Base-by-base conservation (phyloP, 1,140 invertebrate genomes). In the Euborellia annulipes region DNA sequence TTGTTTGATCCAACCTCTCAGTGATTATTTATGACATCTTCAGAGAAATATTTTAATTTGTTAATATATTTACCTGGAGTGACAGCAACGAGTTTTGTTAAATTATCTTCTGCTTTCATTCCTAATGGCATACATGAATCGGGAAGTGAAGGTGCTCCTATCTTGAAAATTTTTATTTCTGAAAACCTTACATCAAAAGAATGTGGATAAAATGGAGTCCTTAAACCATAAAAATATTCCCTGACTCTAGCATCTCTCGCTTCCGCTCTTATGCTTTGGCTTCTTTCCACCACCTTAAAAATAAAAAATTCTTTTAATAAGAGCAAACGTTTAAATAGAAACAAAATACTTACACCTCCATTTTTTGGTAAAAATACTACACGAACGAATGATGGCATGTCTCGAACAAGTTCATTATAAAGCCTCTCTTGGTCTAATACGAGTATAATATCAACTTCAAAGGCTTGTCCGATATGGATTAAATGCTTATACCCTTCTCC, bases 341-440 rank as follows among this genome's bases (percentile, higher is more conserved):
- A 27, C 39, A 13, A 19, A 47, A 37, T 39, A 70, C 78, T 70
- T 64, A 90, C 91, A 39, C 94, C 94, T 32, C 93, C 92, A 64
- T 91, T 96, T 67, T 98, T 98, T 3, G 92, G 92, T 43, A 94
- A 64, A 54, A 93, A 82, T 0, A 97, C 79, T 16, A 97, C 82
- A 68, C 89, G 87, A 0, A 96, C 89, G 67, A 88, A 90, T 23
- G 78, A 74, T 0, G 92, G 91, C 72, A 97, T 82, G 63, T 97
- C 93, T 46, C 88, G 68, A 23, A 86, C 80, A 27, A 98, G 65
- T 67, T 98, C 91, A 66, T 88, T 96, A 59, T 91, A 96, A 1
- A 98, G 61, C 56, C 92, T 73, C 63, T 98, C 93, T 62, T 98
- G 93, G 64, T 98, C 95, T 40, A 99, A 60, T 0, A 98, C 94